phyloP scores from a whole-genome alignment of 2,888 invertebrate species.

The Homarus gammarus region DNA sequence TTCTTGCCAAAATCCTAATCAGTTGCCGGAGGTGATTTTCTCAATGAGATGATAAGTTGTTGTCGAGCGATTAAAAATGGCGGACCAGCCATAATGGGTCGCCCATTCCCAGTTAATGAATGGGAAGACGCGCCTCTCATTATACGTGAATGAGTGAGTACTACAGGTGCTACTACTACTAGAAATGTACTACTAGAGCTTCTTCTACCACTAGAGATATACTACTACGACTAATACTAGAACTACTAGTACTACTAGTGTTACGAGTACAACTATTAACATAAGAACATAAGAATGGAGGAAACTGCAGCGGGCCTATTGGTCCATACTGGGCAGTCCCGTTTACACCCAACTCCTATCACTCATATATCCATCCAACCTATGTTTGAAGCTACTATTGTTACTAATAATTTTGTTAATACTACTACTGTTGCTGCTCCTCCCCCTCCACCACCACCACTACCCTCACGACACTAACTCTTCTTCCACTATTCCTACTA shows the following conservation, averaged over 20 bases:
- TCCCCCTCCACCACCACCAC: neutral
- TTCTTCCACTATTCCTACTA: neutral
- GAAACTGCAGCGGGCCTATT: too few species aligned
- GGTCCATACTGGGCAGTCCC: too few species aligned
- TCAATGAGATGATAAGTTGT: neutral
- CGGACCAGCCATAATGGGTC: neutral
- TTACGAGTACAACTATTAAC: too few species aligned
- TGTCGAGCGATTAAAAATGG: neutral
- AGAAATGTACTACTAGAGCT: neutral
- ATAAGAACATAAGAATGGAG: too few species aligned
- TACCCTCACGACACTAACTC: neutral
- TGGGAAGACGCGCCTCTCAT: neutral
- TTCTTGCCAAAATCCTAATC: slow-evolving; percentile 1
- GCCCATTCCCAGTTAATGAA: neutral
- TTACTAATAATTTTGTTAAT: neutral
- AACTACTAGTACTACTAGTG: neutral
- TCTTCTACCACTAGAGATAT: neutral
- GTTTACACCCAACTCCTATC: too few species aligned
- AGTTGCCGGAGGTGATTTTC: neutral
- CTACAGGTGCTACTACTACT: neutral
- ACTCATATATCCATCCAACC: too few species aligned
- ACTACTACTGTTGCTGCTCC: neutral
- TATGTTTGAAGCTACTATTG: neutral
- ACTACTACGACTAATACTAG: slow-evolving; percentile 11
- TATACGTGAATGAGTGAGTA: slow-evolving; percentile 1